Conservation (phyloP, 2,797 vertebrate species). For the Myripristis jacobus region DNA sequence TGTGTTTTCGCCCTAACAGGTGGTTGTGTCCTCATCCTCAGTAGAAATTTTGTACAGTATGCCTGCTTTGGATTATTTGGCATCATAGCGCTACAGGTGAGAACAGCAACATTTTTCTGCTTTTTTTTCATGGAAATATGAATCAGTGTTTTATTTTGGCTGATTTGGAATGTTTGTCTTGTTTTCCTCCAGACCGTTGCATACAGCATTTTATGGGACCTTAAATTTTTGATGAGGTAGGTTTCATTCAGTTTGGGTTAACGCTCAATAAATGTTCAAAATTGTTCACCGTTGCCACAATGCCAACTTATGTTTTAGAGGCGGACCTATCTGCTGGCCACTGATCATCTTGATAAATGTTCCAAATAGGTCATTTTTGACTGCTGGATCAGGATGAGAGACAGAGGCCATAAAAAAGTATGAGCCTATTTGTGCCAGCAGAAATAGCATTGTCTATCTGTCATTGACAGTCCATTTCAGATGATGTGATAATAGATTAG, state of each 20-base stretch:
- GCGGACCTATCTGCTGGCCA: no score
- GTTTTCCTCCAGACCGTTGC: slow-evolving; percentile 90
- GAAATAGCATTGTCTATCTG: no score
- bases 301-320: no score
- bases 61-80: slow-evolving; percentile 98
- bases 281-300: no score
- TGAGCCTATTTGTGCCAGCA: no score
- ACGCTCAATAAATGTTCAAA: no score
- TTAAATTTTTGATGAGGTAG: slow-evolving; percentile 99
- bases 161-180: slow-evolving; percentile 33
- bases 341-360: no score
- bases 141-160: background rate
- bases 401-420: no score
- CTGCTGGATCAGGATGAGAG: no score
- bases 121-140: background rate
- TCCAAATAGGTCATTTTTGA: no score
- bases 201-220: slow-evolving; percentile 99
- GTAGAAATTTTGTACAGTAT: slow-evolving; percentile 98
- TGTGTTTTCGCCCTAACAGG: slow-evolving; percentile 77
- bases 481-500: no score
- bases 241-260: slow-evolving; percentile 41
- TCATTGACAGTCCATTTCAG: no score
- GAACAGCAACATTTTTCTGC: slow-evolving; percentile 27
- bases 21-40: slow-evolving; percentile 96
- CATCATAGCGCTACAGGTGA: slow-evolving; percentile 97